A percentile compares a stretch with the other conserved stretches of the same genome.
phyloP scores from a whole-genome alignment of 2,113 vertebrate genomes.

The Semnopithecus entellus region DNA sequence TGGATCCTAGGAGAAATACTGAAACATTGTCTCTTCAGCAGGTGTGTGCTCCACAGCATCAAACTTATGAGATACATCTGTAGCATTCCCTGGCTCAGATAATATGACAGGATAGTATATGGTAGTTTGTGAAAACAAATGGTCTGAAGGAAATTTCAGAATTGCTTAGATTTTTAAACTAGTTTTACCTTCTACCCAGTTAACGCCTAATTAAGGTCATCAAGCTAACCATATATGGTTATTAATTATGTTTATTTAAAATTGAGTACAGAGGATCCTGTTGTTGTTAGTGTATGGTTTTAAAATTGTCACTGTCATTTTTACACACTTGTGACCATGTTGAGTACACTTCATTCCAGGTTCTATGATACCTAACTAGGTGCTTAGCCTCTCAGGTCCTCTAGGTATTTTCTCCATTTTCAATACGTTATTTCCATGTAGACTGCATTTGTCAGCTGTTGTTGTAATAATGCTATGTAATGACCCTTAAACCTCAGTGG shows the following conservation, averaged over 20 bases:
- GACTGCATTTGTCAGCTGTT: neutral
- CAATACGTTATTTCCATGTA: neutral
- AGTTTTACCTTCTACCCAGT: neutral
- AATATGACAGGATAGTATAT: neutral
- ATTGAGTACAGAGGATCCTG: neutral
- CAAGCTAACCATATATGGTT: neutral
- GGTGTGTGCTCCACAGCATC: neutral
- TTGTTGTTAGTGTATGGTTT: neutral
- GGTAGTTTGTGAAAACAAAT: neutral
- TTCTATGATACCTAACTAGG: neutral
- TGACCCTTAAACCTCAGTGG: neutral
- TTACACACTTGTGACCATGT: neutral
- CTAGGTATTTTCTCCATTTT: neutral
- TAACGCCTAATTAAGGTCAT: neutral
- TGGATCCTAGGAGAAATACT: neutral
- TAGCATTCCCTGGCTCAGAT: neutral
- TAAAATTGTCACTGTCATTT: neutral
- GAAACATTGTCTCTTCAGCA: neutral
- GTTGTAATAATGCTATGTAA: neutral
- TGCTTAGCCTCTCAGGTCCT: neutral
- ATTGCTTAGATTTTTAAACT: neutral
- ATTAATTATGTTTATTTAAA: conserved; percentile 14
- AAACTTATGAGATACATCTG: neutral
- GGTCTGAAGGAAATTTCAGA: neutral
- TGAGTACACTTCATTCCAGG: neutral